phyloP scores from a whole-genome alignment of 1,140 invertebrate species.

The Caenorhabditis briggsae region DNA sequence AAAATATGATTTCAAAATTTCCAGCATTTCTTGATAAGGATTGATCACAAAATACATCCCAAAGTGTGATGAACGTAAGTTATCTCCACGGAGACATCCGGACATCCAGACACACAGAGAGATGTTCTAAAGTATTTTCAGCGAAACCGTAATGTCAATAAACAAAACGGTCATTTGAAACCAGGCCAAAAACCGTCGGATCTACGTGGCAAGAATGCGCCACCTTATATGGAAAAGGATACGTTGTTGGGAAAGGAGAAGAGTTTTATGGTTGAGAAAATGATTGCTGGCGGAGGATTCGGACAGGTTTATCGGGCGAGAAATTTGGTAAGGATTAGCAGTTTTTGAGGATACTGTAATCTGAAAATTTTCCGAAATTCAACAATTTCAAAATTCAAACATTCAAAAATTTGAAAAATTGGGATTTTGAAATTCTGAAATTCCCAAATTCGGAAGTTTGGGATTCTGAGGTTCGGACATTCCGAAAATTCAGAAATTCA shows the following conservation, averaged over 20 bases:
- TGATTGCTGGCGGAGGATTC: slow-evolving; percentile 68
- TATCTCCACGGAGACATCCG: not conserved
- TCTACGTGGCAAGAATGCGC: slow-evolving; percentile 16
- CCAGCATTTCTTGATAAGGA: not conserved
- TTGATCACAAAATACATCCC: not conserved
- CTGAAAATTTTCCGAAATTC: no score
- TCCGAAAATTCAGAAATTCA: no score
- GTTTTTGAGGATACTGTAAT: no score
- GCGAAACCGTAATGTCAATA: slow-evolving; percentile 30
- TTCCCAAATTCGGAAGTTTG: no score
- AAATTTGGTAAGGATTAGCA: not conserved
- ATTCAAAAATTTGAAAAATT: no score
- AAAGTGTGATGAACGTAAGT: not conserved
- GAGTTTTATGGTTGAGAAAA: slow-evolving; percentile 43
- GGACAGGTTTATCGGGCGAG: slow-evolving; percentile 65
- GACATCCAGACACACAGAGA: not conserved
- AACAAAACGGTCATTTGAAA: slow-evolving; percentile 9
- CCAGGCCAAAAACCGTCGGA: slow-evolving; percentile 8
- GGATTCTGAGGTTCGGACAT: no score
- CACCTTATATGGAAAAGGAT: not conserved
- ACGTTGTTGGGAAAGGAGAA: not conserved
- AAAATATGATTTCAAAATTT: no score
- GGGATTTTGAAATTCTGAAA: no score
- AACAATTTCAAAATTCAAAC: no score
- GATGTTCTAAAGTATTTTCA: not conserved